These are phyloP conservation scores for Drosophila formosana DNA, from an alignment of 2,888 invertebrate genomes.

Conservation along the genomic window DNA sequence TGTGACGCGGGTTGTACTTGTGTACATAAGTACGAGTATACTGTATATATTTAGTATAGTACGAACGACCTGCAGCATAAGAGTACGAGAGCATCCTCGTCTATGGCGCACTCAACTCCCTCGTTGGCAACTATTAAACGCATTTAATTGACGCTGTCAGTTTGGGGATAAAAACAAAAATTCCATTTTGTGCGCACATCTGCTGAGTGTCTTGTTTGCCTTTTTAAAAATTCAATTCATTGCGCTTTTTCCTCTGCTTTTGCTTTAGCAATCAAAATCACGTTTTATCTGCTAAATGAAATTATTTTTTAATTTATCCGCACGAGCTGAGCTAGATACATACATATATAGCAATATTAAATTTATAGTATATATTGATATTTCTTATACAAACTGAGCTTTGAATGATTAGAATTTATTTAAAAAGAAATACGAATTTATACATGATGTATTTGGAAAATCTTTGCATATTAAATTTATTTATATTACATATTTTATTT, in stretches of 20 bases:
- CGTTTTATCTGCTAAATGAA: slow-evolving; percentile 10
- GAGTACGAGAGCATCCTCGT: slow-evolving; percentile 1
- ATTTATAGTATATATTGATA: not conserved
- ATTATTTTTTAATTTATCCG: slow-evolving; percentile 3
- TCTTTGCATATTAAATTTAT: too few species aligned
- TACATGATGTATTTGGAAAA: too few species aligned
- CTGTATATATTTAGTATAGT: not conserved
- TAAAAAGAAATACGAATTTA: too few species aligned
- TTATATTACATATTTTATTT: too few species aligned
- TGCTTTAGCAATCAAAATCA: slow-evolving; percentile 6
- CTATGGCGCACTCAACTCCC: slow-evolving; percentile 3
- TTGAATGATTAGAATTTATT: too few species aligned
- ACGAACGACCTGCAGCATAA: slow-evolving; percentile 5
- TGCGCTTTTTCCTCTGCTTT: not conserved
- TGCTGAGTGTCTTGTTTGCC: not conserved
- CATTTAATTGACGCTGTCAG: slow-evolving; percentile 23
- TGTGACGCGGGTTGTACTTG: slow-evolving; percentile 30
- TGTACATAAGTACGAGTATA: not conserved
- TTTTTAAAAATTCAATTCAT: not conserved
- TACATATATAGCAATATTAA: too few species aligned
- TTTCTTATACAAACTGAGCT: too few species aligned
- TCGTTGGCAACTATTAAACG: slow-evolving; percentile 3
- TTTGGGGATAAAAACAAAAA: slow-evolving; percentile 12
- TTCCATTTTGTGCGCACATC: slow-evolving; percentile 10
- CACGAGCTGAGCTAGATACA: not conserved